Conservation (phyloP, 2,113 vertebrate species). For the Stercorarius parasiticus region DNA sequence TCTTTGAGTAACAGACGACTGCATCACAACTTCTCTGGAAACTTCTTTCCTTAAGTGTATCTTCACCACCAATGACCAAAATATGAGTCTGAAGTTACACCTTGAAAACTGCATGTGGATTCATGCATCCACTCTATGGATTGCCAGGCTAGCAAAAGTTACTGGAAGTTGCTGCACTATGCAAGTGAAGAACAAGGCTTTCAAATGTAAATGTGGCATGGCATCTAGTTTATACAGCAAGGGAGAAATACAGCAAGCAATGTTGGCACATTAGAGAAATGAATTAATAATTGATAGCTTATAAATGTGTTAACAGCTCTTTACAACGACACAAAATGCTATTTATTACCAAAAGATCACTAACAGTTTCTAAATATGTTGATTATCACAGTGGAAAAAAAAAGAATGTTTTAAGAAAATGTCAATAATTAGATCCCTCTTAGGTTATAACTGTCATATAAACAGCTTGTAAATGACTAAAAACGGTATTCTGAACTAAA, state of each 20-base stretch:
- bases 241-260: not conserved
- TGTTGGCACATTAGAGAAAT: not conserved
- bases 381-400: not conserved
- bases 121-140: not conserved
- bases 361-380: constrained; percentile 31
- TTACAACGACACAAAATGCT: not conserved
- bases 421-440: not conserved
- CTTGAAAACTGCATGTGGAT: not conserved
- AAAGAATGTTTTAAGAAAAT: not conserved
- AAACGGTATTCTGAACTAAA: not conserved
- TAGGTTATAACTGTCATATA: not conserved
- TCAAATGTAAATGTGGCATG: not conserved
- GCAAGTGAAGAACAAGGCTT: not conserved
- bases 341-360: constrained; percentile 31
- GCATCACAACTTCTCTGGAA: not conserved
- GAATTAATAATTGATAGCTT: constrained; percentile 48
- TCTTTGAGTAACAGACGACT: not conserved
- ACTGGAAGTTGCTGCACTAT: not conserved
- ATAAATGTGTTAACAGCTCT: constrained; percentile 53
- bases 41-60: not conserved
- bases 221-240: not conserved
- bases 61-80: not conserved
- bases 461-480: constrained; percentile 25
- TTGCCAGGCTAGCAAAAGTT: not conserved
- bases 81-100: not conserved